Percentiles rank a stretch among this genome's conserved stretches.
Evolutionary conservation across 2,113 vertebrate genomes (phyloP).

Genomic region (Urocynchramus pylzowi): DNA sequence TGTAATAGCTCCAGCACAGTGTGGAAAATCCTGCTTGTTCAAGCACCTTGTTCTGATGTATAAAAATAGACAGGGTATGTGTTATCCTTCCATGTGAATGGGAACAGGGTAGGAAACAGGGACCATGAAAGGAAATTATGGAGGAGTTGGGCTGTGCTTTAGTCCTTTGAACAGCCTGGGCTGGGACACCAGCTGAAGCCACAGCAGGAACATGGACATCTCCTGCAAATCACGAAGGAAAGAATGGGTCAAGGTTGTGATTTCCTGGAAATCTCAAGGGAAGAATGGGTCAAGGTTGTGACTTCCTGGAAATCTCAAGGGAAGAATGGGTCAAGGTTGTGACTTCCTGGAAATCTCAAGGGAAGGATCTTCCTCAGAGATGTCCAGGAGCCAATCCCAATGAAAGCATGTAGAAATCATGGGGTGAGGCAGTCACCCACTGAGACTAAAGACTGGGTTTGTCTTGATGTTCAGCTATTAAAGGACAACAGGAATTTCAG

Average conservation of each 20-base stretch:
- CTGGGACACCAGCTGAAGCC: not conserved
- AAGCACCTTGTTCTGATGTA: not conserved
- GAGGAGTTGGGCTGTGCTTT: not conserved
- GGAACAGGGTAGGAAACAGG: not conserved
- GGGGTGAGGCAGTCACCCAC: not conserved
- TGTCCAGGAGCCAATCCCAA: not conserved
- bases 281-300: not conserved
- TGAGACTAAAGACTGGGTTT: not conserved
- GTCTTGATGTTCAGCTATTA: not conserved
- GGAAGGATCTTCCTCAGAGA: not conserved
- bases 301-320: not conserved
- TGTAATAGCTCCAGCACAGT: not conserved
- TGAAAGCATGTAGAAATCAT: not conserved
- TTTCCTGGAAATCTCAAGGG: not conserved
- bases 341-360: not conserved
- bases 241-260: not conserved
- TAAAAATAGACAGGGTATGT: not conserved
- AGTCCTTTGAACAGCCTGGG: not conserved
- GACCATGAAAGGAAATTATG: rapidly evolving
- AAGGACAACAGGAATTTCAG: not conserved
- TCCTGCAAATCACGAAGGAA: not conserved
- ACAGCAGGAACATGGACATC: not conserved
- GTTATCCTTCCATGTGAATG: not conserved
- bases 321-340: not conserved
- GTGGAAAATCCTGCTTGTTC: not conserved